Evolutionary conservation across 2,113 vertebrate species (phyloP).

Genomic region (Ptilorrhoa leucosticta): DNA sequence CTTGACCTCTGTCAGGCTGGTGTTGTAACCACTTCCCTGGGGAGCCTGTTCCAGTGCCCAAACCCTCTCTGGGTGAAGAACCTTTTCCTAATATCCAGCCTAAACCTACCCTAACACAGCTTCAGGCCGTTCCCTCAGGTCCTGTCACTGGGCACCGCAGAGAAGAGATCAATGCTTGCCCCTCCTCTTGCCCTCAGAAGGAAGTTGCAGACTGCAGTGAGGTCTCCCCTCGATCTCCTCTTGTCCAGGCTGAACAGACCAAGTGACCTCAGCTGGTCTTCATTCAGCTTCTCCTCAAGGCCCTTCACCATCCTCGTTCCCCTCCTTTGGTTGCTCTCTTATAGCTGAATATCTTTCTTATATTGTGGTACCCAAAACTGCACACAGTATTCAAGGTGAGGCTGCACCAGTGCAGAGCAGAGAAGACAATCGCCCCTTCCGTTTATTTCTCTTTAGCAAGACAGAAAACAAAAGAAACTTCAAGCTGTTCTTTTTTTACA

Average conservation of each 20-base stretch:
- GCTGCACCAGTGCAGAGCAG: rapidly evolving
- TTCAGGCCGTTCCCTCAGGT: background rate
- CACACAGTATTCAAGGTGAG: too few species aligned
- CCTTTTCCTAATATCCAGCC: background rate
- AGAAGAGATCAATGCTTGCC: background rate
- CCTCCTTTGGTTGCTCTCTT: background rate
- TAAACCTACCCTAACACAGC: background rate
- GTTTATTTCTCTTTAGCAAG: background rate
- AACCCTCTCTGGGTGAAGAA: background rate
- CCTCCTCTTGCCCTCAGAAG: background rate
- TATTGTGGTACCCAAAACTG: background rate
- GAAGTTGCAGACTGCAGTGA: background rate
- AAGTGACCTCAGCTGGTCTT: background rate
- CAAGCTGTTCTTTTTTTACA: background rate
- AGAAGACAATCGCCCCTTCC: background rate
- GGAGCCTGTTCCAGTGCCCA: background rate
- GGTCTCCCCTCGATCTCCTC: background rate
- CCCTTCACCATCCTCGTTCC: rapidly evolving
- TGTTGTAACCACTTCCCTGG: background rate
- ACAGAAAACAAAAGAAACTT: too few species aligned
- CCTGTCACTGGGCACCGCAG: background rate
- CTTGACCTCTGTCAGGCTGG: background rate
- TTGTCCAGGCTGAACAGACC: background rate
- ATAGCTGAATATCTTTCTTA: background rate
- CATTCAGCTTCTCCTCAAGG: background rate